Evolutionary conservation across 64 coral and sea anemone species (phyloP).

Genomic region (Actinia equina): DNA sequence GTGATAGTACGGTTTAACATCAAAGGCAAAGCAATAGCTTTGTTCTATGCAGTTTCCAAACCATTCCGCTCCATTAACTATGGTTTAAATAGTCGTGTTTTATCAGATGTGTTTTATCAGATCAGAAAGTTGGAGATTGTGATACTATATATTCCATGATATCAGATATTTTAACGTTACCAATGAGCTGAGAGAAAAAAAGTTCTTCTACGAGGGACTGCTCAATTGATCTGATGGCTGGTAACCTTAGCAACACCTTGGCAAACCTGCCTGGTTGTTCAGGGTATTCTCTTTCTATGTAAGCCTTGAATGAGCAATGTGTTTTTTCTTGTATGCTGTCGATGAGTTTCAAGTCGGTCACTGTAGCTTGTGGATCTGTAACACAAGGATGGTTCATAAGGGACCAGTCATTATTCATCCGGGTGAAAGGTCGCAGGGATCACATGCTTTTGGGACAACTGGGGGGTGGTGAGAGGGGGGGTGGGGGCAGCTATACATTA

Average conservation of each 20-base stretch:
- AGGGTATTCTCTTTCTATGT: constrained; percentile 60
- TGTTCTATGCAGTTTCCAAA: no score
- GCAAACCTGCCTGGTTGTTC: constrained; percentile 74
- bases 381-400: neutral
- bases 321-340: constrained; percentile 78
- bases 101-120: neutral
- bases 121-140: constrained; percentile 33
- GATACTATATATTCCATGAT: constrained; percentile 89
- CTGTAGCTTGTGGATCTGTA: constrained; percentile 10
- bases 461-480: no score
- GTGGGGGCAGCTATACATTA: no score
- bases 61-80: no score
- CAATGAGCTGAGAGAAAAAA: constrained; percentile 82
- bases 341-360: constrained; percentile 52
- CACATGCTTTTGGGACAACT: no score
- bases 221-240: constrained; percentile 49
- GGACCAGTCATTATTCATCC: no score
- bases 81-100: no score
- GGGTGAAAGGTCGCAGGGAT: no score
- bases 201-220: constrained; percentile 59
- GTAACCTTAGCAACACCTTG: constrained; percentile 65
- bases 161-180: constrained; percentile 72
- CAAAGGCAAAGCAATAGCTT: no score
- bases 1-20: no score
- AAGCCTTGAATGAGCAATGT: constrained; percentile 66